These are phyloP conservation scores for Galerucella calmariensis DNA, from an alignment of 2,888 invertebrate species.

Conservation along the genomic window DNA sequence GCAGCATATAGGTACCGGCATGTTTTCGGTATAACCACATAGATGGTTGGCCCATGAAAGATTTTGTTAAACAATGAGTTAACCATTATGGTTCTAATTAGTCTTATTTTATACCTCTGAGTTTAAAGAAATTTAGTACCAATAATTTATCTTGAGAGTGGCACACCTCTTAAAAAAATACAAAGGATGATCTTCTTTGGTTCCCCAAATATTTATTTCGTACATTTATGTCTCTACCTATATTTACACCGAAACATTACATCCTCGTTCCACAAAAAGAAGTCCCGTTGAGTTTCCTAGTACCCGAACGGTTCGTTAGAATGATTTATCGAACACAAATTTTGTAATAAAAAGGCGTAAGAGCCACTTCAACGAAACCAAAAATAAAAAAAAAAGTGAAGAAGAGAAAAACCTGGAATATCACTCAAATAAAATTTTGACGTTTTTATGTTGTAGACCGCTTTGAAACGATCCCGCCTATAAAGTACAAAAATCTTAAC, in stretches of 20 bases:
- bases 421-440: constrained; percentile 58
- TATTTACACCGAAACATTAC: constrained; percentile 24
- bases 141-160: not conserved
- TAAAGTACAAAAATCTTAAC: constrained; percentile 63
- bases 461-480: constrained; percentile 55
- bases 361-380: constrained; percentile 4
- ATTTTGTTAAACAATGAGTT: too few species aligned
- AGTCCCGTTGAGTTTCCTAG: constrained; percentile 32
- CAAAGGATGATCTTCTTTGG: not conserved
- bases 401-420: constrained; percentile 36
- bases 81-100: too few species aligned
- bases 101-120: not conserved
- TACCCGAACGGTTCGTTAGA: constrained; percentile 34
- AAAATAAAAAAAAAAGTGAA: constrained; percentile 19
- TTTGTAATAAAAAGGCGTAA: constrained; percentile 29
- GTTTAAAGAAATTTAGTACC: not conserved
- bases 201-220: constrained; percentile 9
- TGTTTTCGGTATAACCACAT: too few species aligned
- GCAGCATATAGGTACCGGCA: too few species aligned
- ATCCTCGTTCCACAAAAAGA: constrained; percentile 8
- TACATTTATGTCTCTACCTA: constrained; percentile 20
- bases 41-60: too few species aligned
- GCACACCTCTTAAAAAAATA: not conserved
- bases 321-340: constrained; percentile 39
- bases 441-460: constrained; percentile 60